Base-by-base conservation (phyloP, 2,797 vertebrate genomes). In the Onychomys arenicola region DNA sequence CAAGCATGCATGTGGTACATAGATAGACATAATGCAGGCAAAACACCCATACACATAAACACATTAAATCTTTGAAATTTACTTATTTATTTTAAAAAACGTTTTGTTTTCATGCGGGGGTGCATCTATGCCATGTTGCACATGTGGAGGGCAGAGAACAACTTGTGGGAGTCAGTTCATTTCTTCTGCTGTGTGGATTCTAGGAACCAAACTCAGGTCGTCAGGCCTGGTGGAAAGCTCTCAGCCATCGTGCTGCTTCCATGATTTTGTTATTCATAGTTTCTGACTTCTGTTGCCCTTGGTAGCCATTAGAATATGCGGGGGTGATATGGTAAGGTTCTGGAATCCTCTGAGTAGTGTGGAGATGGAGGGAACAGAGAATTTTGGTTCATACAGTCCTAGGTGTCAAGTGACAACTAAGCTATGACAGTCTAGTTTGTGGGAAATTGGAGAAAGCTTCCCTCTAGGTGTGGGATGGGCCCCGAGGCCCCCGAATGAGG, bases 251-350 rank as follows among this genome's bases (percentile, higher is more conserved):
- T 34, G 23, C 23, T 55, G 65, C 23, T 49, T 32, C 23, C 49
- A 57, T 57, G 11, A 16, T 49, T 92, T 80, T 75, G 46, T 25
- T 87, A 32, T 61, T 92, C 34, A 52, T 2, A 69, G 1, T 90
- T 65, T 81, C 75, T 73, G 52, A 91, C 52, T 11, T 73, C 29
- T 77, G 19, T 88, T 86, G 49, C 43, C 77, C 86, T 73, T 83
- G 73, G 49, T 82, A 52, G 78, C 13, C 5, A 25, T 67, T 25
- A 77, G 32, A 75, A n/a, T 37, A 25, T 67, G 46, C n/a, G 52
- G 6, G 13, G 46, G 32, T 83, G 43, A 14, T 55, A 32, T 37
- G 34, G 21, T 37, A 16, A 78, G 27, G 4, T 88, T 71, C 55
- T 88, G 81, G 49, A 81, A 65, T 76, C 55, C 76, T n/a, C 32